These are phyloP conservation scores for Peromyscus maniculatus DNA, from an alignment of 2,113 vertebrate species.

Conservation along the genomic window DNA sequence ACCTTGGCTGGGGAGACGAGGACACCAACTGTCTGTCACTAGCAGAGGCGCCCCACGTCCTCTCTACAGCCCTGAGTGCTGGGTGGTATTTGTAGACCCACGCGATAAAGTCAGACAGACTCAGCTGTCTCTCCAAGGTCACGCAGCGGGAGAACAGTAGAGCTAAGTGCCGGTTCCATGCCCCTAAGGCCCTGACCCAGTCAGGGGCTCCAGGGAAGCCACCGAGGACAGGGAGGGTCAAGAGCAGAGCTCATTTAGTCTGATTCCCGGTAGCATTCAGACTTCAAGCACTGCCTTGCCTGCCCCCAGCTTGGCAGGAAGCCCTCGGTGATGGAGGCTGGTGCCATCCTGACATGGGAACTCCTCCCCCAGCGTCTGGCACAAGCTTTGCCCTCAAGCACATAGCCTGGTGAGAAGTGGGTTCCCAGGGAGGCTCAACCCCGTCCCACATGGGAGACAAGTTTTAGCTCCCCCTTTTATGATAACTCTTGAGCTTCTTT, in stretches of 20 bases:
- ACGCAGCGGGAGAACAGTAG: neutral
- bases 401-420: neutral
- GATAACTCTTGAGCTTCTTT: neutral
- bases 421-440: neutral
- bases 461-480: neutral
- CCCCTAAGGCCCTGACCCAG: neutral
- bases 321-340: neutral
- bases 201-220: neutral
- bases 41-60: neutral
- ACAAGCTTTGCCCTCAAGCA: neutral
- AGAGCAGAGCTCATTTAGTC: neutral
- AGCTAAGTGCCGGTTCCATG: neutral
- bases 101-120: slow-evolving; percentile 11
- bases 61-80: neutral
- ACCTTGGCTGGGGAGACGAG: slow-evolving; percentile 89
- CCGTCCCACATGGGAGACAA: neutral
- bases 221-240: neutral
- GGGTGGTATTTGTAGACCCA: neutral
- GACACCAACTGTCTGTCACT: neutral
- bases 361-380: neutral
- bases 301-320: neutral
- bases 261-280: neutral
- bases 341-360: neutral
- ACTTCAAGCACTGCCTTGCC: neutral
- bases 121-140: neutral